Base-by-base conservation (phyloP, 2,113 vertebrate species). In the Rallus limicola region DNA sequence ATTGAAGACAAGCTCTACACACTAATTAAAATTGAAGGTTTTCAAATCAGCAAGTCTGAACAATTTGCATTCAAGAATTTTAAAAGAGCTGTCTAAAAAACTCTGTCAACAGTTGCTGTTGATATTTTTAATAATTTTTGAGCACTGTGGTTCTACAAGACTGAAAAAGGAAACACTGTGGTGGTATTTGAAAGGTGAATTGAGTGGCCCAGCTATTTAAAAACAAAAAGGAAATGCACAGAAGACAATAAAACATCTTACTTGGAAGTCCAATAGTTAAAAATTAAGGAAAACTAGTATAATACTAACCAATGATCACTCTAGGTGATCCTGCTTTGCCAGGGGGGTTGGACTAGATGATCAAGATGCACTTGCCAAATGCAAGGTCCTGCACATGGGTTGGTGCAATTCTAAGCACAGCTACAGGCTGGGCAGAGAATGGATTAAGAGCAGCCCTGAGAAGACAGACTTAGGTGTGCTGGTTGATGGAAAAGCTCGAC, bases 1-100 rank as follows among this genome's bases (percentile, higher is more conserved):
- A 19, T 52, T 84, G 63, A 93, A 92, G 69, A 62, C 56, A 86
- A 94, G 25, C 33, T 63, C 46, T 93, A 36, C 28, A 36, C 11
- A 8, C 28, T 92, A 81, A 94, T 81, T 94, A 65, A 83, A 95
- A 83, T 9, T n/a, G 46, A 92, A 78, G 59, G 24, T 67, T 83
- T 95, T 93, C 40, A 76, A 62, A 69, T 80, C 21, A 52, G 11
- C 36, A 56, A 60, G 60, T 91, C 80, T 71, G 42, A 84, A 60
- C 25, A 75, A 44, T 85, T 93, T 71, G 58, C 53, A 33, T 75
- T 78, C 26, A 63, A 34, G 44, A 46, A 31, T 70, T 93, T 92
- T 84, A 33, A 17, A 64, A 80, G 62, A 72, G 21, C 58, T 87
- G 4, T 93, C 59, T 74, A 34, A 83, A 42, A 83, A 86, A 53